phyloP scores from a whole-genome alignment of 2,797 vertebrate species.

The Cichlasoma orientale region DNA sequence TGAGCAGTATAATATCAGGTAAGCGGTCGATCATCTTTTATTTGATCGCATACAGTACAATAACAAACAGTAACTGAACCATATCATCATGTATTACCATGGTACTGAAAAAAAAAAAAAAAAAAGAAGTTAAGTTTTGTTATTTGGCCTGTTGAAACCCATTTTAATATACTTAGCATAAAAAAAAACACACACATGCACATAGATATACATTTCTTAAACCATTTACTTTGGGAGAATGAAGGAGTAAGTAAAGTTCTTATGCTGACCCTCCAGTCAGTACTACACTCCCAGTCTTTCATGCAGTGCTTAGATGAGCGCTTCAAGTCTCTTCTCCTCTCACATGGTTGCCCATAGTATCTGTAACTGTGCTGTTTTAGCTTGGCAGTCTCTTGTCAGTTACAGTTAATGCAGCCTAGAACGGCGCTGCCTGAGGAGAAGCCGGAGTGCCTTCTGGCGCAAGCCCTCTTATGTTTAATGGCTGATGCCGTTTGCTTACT shows the following conservation, averaged over 20 bases:
- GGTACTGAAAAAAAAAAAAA: too few relatives aligned
- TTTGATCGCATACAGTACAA: not conserved
- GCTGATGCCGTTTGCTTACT: slow-evolving; percentile 73
- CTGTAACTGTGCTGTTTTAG: slow-evolving; percentile 45
- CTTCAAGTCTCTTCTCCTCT: slow-evolving; percentile 19
- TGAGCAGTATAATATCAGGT: not conserved
- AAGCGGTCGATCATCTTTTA: not conserved
- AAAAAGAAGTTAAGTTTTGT: too few relatives aligned
- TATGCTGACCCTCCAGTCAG: slow-evolving; percentile 4
- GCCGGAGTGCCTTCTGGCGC: slow-evolving; percentile 65
- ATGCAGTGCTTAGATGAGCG: slow-evolving; percentile 3
- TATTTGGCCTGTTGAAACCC: too few relatives aligned
- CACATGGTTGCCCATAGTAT: slow-evolving; percentile 45
- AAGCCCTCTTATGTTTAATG: slow-evolving; percentile 69
- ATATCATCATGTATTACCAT: too few relatives aligned
- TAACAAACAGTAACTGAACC: not conserved
- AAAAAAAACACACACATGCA: not conserved
- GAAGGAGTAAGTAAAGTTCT: slow-evolving; percentile 7
- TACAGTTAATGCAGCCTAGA: slow-evolving; percentile 61
- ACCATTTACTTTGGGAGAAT: not conserved
- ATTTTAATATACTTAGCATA: too few relatives aligned
- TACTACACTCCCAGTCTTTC: not conserved
- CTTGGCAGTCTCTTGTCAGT: slow-evolving; percentile 62
- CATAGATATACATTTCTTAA: not conserved
- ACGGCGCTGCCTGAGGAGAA: slow-evolving; percentile 53